Conservation (phyloP, 2,888 invertebrate species). For the Hartigia nigra region DNA sequence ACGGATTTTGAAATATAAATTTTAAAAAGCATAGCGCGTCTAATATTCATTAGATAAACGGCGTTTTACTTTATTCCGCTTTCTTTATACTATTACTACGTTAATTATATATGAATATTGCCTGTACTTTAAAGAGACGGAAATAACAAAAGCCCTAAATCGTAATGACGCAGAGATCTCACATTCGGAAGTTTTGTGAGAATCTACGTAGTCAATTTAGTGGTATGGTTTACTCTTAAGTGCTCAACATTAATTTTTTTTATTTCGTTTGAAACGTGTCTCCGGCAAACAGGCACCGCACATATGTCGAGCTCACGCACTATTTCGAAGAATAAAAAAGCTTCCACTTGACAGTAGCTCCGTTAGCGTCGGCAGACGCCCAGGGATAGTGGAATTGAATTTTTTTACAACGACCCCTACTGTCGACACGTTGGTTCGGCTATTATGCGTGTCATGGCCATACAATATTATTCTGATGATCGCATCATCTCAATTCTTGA, state of each 20-base stretch:
- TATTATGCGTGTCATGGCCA: slow-evolving; percentile 42
- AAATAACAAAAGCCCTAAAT: not conserved
- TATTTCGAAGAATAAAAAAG: not conserved
- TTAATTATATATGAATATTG: not conserved
- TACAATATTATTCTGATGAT: slow-evolving; percentile 16
- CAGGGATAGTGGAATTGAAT: slow-evolving; percentile 14
- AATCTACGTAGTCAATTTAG: not conserved
- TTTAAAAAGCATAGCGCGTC: not conserved
- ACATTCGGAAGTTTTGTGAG: not conserved
- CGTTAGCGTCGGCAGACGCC: not conserved
- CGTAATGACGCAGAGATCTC: not conserved
- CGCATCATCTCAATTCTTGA: not conserved
- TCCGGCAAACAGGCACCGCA: not conserved
- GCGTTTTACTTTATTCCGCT: not conserved
- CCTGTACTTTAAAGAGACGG: not conserved
- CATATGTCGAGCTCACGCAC: not conserved
- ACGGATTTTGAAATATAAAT: not conserved
- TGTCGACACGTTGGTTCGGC: slow-evolving; percentile 26
- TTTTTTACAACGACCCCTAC: slow-evolving; percentile 40
- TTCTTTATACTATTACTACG: not conserved
- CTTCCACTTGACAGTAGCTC: slow-evolving; percentile 2
- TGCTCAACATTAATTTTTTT: not conserved
- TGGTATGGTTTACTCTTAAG: not conserved
- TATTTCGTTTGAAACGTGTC: not conserved
- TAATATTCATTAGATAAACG: not conserved